A percentile compares a stretch with the other conserved stretches of the same genome.
Evolutionary conservation across 1,140 invertebrate genomes (phyloP).

Genomic region (Drosophila asahinai): DNA sequence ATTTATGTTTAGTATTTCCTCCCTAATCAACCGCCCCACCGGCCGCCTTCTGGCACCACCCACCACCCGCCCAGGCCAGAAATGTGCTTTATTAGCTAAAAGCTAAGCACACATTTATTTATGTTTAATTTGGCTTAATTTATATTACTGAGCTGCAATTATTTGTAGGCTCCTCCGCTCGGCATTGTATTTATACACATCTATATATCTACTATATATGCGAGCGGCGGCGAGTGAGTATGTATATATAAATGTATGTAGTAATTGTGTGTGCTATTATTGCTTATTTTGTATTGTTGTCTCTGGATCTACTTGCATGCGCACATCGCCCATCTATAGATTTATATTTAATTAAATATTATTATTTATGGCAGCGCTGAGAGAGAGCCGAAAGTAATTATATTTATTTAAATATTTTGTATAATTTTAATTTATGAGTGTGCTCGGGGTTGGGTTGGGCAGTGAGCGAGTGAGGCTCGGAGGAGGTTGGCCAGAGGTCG

Average conservation of each 20-base stretch:
- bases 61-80: slow-evolving; percentile 17
- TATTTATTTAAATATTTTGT: slow-evolving; percentile 77
- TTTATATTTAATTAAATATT: slow-evolving; percentile 84
- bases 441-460: slow-evolving; percentile 2
- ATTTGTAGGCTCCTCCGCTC: slow-evolving; percentile 44
- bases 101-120: slow-evolving; percentile 70
- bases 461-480: neutral
- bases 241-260: slow-evolving; percentile 17
- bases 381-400: slow-evolving; percentile 61
- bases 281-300: slow-evolving; percentile 65
- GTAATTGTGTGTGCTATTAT: slow-evolving; percentile 53
- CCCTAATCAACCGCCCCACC: slow-evolving; percentile 5
- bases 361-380: slow-evolving; percentile 71
- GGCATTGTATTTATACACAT: slow-evolving; percentile 29
- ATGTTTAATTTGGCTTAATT: slow-evolving; percentile 72
- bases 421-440: slow-evolving; percentile 54
- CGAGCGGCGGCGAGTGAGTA: neutral
- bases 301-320: slow-evolving; percentile 50
- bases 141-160: slow-evolving; percentile 67
- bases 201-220: neutral
- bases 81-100: slow-evolving; percentile 65
- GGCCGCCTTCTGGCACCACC: slow-evolving; percentile 4
- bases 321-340: slow-evolving; percentile 48
- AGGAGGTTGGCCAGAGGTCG: neutral
- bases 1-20: slow-evolving; percentile 59